Evolutionary conservation across 2,888 invertebrate species (phyloP).

Genomic region (Aphrophora alni): DNA sequence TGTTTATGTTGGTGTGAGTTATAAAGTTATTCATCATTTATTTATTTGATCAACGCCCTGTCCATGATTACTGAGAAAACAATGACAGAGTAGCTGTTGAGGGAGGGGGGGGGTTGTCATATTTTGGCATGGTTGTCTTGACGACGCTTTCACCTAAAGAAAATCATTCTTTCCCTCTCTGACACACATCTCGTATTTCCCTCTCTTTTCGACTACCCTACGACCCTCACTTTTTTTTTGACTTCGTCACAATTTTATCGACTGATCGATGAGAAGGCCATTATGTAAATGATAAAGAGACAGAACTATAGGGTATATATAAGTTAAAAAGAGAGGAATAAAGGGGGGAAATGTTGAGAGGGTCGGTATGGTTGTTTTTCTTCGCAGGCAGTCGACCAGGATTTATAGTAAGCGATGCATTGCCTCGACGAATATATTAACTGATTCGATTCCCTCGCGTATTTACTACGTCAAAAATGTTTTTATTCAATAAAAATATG

Average conservation of each 20-base stretch:
- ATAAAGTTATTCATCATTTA: too few species aligned
- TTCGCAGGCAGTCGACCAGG: background rate
- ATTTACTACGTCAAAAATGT: background rate
- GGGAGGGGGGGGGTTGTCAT: too few species aligned
- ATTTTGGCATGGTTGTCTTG: background rate
- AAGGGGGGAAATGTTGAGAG: background rate
- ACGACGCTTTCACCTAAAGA: background rate
- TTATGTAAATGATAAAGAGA: constrained; percentile 46
- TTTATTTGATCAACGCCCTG: too few species aligned
- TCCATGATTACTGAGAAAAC: too few species aligned
- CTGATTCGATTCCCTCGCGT: background rate
- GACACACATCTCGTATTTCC: background rate
- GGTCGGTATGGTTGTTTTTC: background rate
- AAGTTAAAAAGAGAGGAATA: background rate
- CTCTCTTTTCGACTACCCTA: background rate
- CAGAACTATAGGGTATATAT: background rate
- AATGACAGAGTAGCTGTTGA: too few species aligned
- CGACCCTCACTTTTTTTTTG: constrained; percentile 23
- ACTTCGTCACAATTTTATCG: constrained; percentile 47
- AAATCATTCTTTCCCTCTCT: background rate
- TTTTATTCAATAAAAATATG: background rate
- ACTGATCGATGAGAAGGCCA: constrained; percentile 48
- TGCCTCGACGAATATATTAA: background rate
- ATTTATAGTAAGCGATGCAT: background rate
- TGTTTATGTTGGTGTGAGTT: too few species aligned